Evolutionary conservation across 1,140 invertebrate genomes (phyloP).

Genomic region (Caenorhabditis remanei): DNA sequence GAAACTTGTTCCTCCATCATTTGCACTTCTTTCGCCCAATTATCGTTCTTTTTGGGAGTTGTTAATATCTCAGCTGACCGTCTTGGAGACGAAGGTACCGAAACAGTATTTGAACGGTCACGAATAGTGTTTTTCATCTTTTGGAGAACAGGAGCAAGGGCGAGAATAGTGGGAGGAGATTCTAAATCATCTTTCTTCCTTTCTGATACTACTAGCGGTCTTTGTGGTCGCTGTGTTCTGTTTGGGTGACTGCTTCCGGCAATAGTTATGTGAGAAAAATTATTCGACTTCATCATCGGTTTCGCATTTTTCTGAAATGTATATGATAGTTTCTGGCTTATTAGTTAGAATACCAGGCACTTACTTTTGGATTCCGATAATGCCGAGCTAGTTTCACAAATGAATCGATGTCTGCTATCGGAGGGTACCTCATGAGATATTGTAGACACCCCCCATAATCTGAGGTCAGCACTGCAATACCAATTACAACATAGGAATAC

Average conservation of each 20-base stretch:
- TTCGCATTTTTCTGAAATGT: slow-evolving; percentile 60
- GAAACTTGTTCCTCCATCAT: slow-evolving; percentile 62
- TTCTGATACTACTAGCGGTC: slow-evolving; percentile 51
- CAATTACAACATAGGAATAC: background rate
- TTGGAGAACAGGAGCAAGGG: slow-evolving; percentile 31
- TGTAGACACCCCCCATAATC: slow-evolving; percentile 83
- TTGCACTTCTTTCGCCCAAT: slow-evolving; percentile 48
- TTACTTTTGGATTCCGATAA: slow-evolving; percentile 80
- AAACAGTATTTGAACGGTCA: slow-evolving; percentile 18
- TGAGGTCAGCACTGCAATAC: slow-evolving; percentile 80
- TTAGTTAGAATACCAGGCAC: background rate
- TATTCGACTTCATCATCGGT: slow-evolving; percentile 40
- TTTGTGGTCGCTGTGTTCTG: slow-evolving; percentile 44
- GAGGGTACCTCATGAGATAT: slow-evolving; percentile 83
- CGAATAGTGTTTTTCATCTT: slow-evolving; percentile 37
- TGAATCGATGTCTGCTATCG: slow-evolving; percentile 81
- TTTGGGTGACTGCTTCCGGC: slow-evolving; percentile 71
- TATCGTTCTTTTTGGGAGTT: background rate
- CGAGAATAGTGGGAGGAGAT: background rate
- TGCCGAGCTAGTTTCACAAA: slow-evolving; percentile 83
- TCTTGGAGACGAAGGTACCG: background rate
- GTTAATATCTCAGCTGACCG: background rate
- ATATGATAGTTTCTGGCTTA: background rate
- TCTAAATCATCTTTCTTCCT: background rate
- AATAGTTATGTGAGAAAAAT: slow-evolving; percentile 63